Evolutionary conservation across 1,140 invertebrate genomes (phyloP).

Genomic region (Venturia canescens): DNA sequence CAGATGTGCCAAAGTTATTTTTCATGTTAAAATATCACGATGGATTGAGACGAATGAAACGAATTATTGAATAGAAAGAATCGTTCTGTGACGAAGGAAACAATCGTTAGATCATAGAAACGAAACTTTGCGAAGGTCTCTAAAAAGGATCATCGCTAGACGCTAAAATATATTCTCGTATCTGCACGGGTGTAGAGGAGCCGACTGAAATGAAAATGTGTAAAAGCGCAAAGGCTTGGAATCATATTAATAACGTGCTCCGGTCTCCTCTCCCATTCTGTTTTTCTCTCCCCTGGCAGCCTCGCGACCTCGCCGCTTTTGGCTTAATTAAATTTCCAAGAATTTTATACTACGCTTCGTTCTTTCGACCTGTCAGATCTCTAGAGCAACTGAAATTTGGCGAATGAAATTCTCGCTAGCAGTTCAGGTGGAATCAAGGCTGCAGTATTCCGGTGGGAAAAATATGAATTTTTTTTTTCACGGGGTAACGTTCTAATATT

Average conservation of each 20-base stretch:
- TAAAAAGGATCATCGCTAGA: constrained; percentile 41
- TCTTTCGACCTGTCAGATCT: constrained; percentile 52
- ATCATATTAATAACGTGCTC: constrained; percentile 71
- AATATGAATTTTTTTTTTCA: not conserved
- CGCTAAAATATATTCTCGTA: constrained; percentile 2
- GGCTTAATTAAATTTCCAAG: constrained; percentile 70
- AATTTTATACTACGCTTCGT: constrained; percentile 63
- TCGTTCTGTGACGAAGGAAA: constrained; percentile 35
- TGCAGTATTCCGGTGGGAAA: not conserved
- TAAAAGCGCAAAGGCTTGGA: constrained; percentile 55
- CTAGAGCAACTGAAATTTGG: constrained; percentile 26
- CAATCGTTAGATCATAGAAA: constrained; percentile 40
- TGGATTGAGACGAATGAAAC: not conserved
- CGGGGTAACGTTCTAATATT: no score
- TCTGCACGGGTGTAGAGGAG: constrained; percentile 9
- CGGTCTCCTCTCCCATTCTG: constrained; percentile 28
- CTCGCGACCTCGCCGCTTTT: constrained; percentile 46
- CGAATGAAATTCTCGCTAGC: not conserved
- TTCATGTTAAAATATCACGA: not conserved
- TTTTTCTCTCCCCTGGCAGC: constrained; percentile 48
- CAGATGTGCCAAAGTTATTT: not conserved
- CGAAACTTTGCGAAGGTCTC: constrained; percentile 54
- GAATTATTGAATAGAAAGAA: constrained; percentile 33
- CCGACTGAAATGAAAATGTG: constrained; percentile 64
- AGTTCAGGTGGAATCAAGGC: not conserved